Conservation (phyloP, 2,797 vertebrate species). For the Morelia viridis region DNA sequence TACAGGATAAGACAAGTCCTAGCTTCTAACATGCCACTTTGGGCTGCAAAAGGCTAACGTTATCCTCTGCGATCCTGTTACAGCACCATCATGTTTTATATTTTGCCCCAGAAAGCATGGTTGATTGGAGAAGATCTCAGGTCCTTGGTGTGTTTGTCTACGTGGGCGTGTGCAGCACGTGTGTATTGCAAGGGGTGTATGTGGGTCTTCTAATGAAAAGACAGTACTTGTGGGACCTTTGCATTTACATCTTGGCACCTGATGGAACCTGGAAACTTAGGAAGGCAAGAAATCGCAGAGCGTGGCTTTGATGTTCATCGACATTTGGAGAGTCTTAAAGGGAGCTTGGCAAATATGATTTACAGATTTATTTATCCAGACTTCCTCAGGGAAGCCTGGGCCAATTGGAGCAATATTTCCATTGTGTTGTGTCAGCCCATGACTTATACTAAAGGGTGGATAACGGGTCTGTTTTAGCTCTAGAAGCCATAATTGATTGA, state of each 20-base stretch:
- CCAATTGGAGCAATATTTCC: neutral
- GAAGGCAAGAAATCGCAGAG: neutral
- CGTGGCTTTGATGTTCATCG: neutral
- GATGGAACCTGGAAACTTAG: neutral
- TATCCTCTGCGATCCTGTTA: neutral
- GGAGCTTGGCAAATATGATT: neutral
- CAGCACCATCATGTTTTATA: neutral
- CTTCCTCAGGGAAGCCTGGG: neutral
- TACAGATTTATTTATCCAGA: neutral
- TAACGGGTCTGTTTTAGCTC: neutral
- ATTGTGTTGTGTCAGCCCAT: neutral
- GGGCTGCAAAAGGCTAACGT: neutral
- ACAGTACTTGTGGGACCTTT: neutral
- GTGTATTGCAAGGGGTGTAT: neutral
- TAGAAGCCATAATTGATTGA: slow-evolving; percentile 8
- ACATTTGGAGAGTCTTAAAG: neutral
- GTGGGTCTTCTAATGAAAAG: neutral
- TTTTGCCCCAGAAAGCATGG: neutral
- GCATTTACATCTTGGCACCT: neutral
- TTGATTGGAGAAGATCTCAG: too few relatives aligned
- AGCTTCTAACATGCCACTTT: neutral
- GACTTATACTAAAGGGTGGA: neutral
- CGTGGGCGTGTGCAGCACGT: neutral
- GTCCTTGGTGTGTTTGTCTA: neutral
- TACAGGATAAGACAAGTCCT: neutral